Conservation (phyloP, 2,888 invertebrate species). For the Trichopria drosophilae region DNA sequence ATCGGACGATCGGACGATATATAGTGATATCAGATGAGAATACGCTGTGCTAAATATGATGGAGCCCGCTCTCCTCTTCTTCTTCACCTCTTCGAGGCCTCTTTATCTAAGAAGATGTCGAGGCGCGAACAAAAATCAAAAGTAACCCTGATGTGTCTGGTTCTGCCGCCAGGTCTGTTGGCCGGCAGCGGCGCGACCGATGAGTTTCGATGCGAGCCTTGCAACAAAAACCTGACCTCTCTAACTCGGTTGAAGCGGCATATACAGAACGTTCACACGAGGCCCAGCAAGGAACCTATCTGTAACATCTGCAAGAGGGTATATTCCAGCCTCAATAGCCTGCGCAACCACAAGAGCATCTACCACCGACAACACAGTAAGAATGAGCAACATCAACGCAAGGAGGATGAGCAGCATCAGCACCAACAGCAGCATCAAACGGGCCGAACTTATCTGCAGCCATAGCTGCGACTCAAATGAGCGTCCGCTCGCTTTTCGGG, state of each 20-base stretch:
- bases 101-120: constrained; percentile 28
- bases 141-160: constrained; percentile 57
- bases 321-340: constrained; percentile 87
- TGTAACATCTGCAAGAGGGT: constrained; percentile 92
- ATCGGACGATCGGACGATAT: constrained; percentile 37
- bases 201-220: constrained; percentile 88
- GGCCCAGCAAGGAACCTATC: constrained; percentile 86
- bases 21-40: constrained; percentile 35
- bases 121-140: constrained; percentile 42
- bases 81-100: constrained; percentile 29
- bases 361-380: constrained; percentile 71
- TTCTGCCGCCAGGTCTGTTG: constrained; percentile 67
- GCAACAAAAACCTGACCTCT: constrained; percentile 87
- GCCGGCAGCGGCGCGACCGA: constrained; percentile 71
- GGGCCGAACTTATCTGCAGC: constrained; percentile 39
- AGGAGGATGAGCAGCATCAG: constrained; percentile 58
- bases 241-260: constrained; percentile 86
- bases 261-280: constrained; percentile 90
- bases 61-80: constrained; percentile 27
- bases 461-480: constrained; percentile 45
- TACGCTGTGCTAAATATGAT: constrained; percentile 24
- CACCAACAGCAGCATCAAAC: constrained; percentile 43
- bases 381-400: constrained; percentile 74
- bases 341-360: constrained; percentile 90
- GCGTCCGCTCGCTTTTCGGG: too few species aligned